These are phyloP conservation scores for Hydrotaea diabolus DNA, from an alignment of 2,888 invertebrate genomes.

Conservation along the genomic window DNA sequence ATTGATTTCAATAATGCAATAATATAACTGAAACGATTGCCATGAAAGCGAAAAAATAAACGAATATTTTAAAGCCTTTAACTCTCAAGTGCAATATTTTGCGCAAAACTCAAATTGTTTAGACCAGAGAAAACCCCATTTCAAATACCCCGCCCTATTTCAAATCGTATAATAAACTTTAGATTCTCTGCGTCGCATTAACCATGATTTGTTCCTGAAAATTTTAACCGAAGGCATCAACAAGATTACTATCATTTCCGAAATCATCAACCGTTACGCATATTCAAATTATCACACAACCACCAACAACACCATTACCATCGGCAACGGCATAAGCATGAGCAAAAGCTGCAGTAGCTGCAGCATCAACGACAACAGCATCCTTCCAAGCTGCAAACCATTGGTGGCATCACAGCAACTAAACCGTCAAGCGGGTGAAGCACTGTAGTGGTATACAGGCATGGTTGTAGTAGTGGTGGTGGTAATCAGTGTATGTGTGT, in stretches of 20 bases:
- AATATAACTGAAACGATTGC: no score
- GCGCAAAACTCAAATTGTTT: not conserved
- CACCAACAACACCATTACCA: slow-evolving; percentile 28
- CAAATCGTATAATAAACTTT: slow-evolving; percentile 12
- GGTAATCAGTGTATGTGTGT: slow-evolving; percentile 19
- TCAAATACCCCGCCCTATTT: not conserved
- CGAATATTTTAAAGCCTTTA: no score
- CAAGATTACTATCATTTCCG: slow-evolving; percentile 58
- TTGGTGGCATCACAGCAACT: not conserved
- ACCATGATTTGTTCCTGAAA: slow-evolving; percentile 39
- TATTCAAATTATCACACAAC: slow-evolving; percentile 61
- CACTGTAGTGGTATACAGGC: not conserved
- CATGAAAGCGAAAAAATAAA: no score
- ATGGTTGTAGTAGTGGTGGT: not conserved
- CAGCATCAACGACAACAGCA: not conserved
- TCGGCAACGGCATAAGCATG: not conserved
- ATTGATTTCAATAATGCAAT: no score
- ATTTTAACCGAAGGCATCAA: slow-evolving; percentile 42
- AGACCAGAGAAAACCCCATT: not conserved
- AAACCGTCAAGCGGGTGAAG: not conserved
- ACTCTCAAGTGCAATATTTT: not conserved
- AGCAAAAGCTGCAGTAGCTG: slow-evolving; percentile 8
- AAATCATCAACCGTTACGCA: slow-evolving; percentile 60
- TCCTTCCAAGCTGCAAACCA: not conserved
- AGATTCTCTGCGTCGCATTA: not conserved